Evolutionary conservation across 2,797 vertebrate species (phyloP).

Genomic region (Epinephelus coioides): DNA sequence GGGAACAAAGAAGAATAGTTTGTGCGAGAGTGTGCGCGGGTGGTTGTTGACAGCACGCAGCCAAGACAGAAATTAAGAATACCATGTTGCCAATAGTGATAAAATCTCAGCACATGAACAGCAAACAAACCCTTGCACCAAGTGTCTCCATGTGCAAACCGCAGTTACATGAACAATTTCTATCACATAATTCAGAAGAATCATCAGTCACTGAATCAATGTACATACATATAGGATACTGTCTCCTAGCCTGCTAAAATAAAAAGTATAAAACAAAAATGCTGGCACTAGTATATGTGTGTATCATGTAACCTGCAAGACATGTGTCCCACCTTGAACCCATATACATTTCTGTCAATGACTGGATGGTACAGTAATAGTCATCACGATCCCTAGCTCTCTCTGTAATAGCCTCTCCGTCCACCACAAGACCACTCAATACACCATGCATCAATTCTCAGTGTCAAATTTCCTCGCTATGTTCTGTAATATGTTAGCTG

Average conservation of each 20-base stretch:
- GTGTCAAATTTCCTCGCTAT: slow-evolving; percentile 34
- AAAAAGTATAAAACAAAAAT: not conserved
- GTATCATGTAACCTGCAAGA: slow-evolving; percentile 16
- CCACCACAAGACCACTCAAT: slow-evolving; percentile 29
- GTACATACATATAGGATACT: not conserved
- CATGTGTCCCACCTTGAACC: not conserved
- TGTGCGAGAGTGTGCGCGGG: slow-evolving; percentile 49
- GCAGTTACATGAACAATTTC: not conserved
- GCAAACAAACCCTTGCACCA: slow-evolving; percentile 26
- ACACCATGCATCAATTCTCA: slow-evolving; percentile 17
- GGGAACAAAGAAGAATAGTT: slow-evolving; percentile 61
- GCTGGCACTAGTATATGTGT: not conserved
- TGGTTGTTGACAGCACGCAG: slow-evolving; percentile 65
- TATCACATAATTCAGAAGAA: not conserved
- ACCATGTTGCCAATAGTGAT: slow-evolving; percentile 75
- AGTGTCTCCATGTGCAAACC: slow-evolving; percentile 25
- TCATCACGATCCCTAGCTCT: not conserved
- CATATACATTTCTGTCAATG: slow-evolving; percentile 34
- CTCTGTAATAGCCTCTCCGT: slow-evolving; percentile 26
- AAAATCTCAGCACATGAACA: slow-evolving; percentile 52
- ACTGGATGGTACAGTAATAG: not conserved
- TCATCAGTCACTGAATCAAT: slow-evolving; percentile 10
- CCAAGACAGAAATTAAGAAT: slow-evolving; percentile 68
- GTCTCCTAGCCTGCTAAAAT: not conserved
- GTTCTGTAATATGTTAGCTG: slow-evolving; percentile 18